Evolutionary conservation across 35 echinoderm and acorn worm genomes (phyloP), one percentile per base, ranked within the genome.

Genomic region (Strongylocentrotus purpuratus): DNA sequence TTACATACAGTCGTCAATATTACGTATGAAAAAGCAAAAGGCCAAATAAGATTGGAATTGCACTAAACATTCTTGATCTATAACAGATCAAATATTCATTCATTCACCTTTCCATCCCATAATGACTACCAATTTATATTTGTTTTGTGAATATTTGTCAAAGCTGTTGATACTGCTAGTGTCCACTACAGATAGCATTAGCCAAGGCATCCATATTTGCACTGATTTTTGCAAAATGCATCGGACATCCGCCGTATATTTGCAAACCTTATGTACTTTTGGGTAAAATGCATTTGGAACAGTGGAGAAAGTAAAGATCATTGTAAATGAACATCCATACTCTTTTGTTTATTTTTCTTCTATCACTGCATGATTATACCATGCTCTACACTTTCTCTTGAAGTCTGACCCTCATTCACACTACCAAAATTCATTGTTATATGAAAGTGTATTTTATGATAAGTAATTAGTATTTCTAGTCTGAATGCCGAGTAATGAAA

Each of bases 161-260:
- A 78, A 70, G 25, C 65, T 78, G 25, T 78, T n/a, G 65, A 78
- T 28, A 78, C 65, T 78, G 28, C 65, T 78, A n/a, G 65, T 78
- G 65, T 78, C 65, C 65, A 78, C 65, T 78, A 78, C 65, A 78
- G 65, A n/a, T 78, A 78, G 20, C 65, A 78, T 78, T 78, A 78
- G 25, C 28, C 65, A 22, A 4, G 18, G 65, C 22, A 28, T 78
- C 22, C 65, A 78, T 78, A 78, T 78, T 78, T 78, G 65, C 65
- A 28, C 65, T 78, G 65, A 78, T 78, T 78, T 78, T 78, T 28
- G 65, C 65, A 78, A 78, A 78, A 78, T 78, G 65, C 65, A 78
- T 78, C 20, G 65, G 18, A 78, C 65, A 78, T 78, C 65, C 65
- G 65, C 22, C 6, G 4, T 28, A 22, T 78, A 78, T 78, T 78